Evolutionary conservation across 2,113 vertebrate genomes (phyloP), one percentile per base, ranked within the genome.

Genomic region (Mohoua ochrocephala): DNA sequence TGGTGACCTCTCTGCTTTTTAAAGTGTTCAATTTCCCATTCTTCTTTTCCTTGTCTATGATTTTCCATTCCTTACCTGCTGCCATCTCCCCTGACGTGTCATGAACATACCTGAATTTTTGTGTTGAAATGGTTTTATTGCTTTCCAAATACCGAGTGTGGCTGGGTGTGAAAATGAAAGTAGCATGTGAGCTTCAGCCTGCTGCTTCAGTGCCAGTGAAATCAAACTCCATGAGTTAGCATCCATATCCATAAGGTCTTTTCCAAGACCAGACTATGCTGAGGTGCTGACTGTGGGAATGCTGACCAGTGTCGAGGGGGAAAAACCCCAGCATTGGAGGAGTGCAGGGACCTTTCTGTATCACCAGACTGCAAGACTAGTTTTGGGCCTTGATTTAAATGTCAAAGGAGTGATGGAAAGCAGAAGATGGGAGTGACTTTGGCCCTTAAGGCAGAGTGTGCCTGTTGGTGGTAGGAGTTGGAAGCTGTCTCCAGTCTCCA

Each of bases 341-440:
- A 83, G 74, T 22, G 4, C 19, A 50, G 39, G 44, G 45, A 27
- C 30, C 28, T 64, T 92, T 57, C n/a, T 52, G 17, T 69, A 15
- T 93, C 49, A 30, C 64, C 59, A 87, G 67, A 57, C 45, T 89
- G 35, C n/a, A 10, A 0, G 7, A 54, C 85, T 91, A 67, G 89
- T 86, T 95, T 92, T 83, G 61, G 76, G 5, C 50, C 76, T 94
- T 22, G 9, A 45, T 97, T 83, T 95, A 88, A 82, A 75, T 96
- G 67, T 57, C 44, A 84, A 65, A 81, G 57, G 44, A 45, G 24
- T 54, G 79, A 24, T 54, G 59, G 80, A 82, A 91, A 91, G 59
- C 28, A 76, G 91, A 53, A 81, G 20, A 31, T 5, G 23, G 64
- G 75, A 89, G 45, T 64, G 91, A 81, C 64, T 83, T 80, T 88